Base-by-base conservation (phyloP, 2,888 invertebrate species). In the Iphiclides podalirius region DNA sequence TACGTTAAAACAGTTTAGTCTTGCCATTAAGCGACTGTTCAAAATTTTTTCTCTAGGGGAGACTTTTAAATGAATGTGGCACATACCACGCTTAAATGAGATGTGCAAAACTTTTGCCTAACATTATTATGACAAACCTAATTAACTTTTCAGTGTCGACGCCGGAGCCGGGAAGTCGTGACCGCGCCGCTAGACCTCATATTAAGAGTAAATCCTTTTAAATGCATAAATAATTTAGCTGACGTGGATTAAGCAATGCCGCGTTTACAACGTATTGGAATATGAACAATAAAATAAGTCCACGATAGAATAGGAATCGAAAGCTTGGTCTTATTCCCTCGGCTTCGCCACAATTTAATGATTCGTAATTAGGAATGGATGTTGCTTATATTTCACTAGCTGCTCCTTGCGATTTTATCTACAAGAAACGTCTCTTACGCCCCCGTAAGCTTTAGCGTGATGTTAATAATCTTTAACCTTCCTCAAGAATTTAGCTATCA, bases 121-220 rank as follows among this genome's bases (percentile, higher is more conserved):
- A 63, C 61, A 64, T 71, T 66, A 75, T 67, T 63, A 71, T 52
- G 61, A 57, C 47, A 50, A 51, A 60, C 53, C 64, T 83, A 79
- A 84, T 84, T 79, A 84, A 75, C 77, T 79, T 75, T 74, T 75
- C 72, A 71, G 61, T 64, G 66, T 54, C 58, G 60, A 60, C 61
- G 63, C 58, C 55, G 62, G 54, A 66, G 70, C 61, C 67, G 57
- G 66, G 58, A 75, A 80, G 75, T 80, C 86, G 85, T 85, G 87
- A 80, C 84, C 79, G 78, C 72, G 79, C 73, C 66, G 74, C 79
- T 79, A 75, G 76, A 82, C 79, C 80, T 84, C 84, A 83, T 79
- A 87, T 87, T 87, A 87, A 72, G 75, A 78, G 74, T 73, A 84
- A 84, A 86, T 86, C 87, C 87, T 84, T 84, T 84, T 79, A 86